These are phyloP conservation scores for Caranx melampygus DNA, from an alignment of 2,113 vertebrate genomes.

Conservation along the genomic window DNA sequence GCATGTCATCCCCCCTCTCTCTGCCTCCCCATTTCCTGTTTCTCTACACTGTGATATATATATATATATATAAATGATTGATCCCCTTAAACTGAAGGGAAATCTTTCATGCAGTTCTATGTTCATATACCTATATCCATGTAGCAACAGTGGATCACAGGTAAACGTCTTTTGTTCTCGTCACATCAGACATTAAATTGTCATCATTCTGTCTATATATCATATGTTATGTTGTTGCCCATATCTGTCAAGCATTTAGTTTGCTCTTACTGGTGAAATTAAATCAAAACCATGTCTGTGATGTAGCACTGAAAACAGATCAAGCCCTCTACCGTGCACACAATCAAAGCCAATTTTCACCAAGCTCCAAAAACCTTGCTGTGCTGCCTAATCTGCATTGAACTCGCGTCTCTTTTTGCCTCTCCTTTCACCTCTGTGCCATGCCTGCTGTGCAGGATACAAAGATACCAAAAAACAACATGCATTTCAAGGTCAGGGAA, in stretches of 20 bases:
- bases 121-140: neutral
- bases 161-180: neutral
- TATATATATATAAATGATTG: no score
- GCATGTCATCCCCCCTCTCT: no score
- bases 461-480: conserved; percentile 37
- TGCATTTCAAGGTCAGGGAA: conserved; percentile 37
- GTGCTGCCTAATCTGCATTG: conserved; percentile 16
- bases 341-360: neutral
- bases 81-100: neutral
- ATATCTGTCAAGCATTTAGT: neutral
- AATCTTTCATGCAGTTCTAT: conserved; percentile 7
- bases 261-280: neutral
- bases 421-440: conserved; percentile 21
- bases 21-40: no score
- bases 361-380: neutral
- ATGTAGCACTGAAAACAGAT: neutral
- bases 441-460: neutral
- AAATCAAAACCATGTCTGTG: neutral
- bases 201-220: no score
- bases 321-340: neutral
- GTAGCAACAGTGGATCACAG: neutral
- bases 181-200: neutral
- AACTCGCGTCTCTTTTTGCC: conserved; percentile 1
- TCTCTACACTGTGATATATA: no score
- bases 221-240: neutral